A percentile compares a stretch with the other conserved stretches of the same genome.
Evolutionary conservation across 92 coral and sea anemone genomes (phyloP).

Genomic region (Porites lobata): DNA sequence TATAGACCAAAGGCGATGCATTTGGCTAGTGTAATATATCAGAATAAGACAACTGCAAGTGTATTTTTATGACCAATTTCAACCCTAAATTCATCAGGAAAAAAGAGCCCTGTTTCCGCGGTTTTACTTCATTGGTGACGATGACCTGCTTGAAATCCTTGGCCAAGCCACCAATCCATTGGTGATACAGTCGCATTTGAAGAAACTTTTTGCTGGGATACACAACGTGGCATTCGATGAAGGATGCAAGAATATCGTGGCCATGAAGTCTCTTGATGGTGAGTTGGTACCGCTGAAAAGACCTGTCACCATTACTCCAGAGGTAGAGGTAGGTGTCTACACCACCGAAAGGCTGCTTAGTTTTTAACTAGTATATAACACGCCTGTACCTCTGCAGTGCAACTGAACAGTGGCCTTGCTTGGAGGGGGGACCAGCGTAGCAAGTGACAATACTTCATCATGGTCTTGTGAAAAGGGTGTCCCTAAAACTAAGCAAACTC

Average conservation of each 20-base stretch:
- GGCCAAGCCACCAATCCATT: conserved; percentile 98
- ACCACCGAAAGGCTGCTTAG: too few species aligned
- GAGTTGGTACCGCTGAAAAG: conserved; percentile 89
- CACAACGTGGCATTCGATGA: conserved; percentile 96
- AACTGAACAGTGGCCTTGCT: not conserved
- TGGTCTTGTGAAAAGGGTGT: too few species aligned
- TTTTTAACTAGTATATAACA: not conserved
- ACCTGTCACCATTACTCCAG: conserved; percentile 94
- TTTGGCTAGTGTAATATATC: not conserved
- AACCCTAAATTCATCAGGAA: conserved; percentile 64
- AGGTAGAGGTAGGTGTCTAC: conserved; percentile 85
- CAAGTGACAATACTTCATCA: too few species aligned
- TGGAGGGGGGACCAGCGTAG: too few species aligned
- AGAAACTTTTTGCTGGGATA: conserved; percentile 97
- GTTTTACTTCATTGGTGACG: conserved; percentile 98
- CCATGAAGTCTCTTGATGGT: conserved; percentile 98
- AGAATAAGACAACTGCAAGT: not conserved
- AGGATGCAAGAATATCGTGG: conserved; percentile 90
- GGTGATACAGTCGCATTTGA: conserved; percentile 97
- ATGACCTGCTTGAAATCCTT: conserved; percentile 92
- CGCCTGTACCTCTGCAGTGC: not conserved
- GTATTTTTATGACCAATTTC: not conserved
- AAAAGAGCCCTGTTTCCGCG: conserved; percentile 97
- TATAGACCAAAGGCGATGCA: not conserved
- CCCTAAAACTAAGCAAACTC: not conserved